phyloP scores from a whole-genome alignment of 2,888 invertebrate genomes.

The Agrilus biguttatus region DNA sequence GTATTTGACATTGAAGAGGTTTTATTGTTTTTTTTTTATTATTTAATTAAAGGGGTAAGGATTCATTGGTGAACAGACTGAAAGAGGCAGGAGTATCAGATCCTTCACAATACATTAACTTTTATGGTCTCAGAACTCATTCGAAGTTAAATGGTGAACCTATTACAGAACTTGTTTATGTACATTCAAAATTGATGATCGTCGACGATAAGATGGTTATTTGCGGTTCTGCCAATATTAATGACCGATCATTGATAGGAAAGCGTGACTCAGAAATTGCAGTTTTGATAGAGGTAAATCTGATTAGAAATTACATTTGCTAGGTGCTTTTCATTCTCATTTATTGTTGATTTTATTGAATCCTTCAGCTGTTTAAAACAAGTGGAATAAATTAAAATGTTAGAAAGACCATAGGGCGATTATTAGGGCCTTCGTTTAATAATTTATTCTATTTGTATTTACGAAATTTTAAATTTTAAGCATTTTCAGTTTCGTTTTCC shows the following conservation, averaged over 20 bases:
- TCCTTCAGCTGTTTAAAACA: background rate
- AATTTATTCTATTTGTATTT: too few relatives aligned
- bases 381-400: too few relatives aligned
- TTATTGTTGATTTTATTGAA: background rate
- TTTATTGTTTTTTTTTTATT: background rate
- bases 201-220: slow-evolving; percentile 84
- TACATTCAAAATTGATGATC: slow-evolving; percentile 93
- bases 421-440: too few relatives aligned
- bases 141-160: slow-evolving; percentile 62
- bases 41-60: slow-evolving; percentile 52
- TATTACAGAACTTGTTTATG: slow-evolving; percentile 89
- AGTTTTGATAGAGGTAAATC: slow-evolving; percentile 62
- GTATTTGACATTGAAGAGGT: background rate
- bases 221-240: slow-evolving; percentile 96
- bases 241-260: slow-evolving; percentile 89
- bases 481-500: too few relatives aligned
- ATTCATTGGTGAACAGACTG: slow-evolving; percentile 67
- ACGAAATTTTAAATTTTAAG: too few relatives aligned
- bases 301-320: slow-evolving; percentile 1
- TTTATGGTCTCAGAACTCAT: slow-evolving; percentile 80
- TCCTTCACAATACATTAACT: slow-evolving; percentile 76
- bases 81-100: slow-evolving; percentile 64
- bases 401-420: too few relatives aligned
- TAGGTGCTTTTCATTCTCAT: slow-evolving; percentile 3
- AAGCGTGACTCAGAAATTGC: slow-evolving; percentile 91